Evolutionary conservation across 2,113 vertebrate species (phyloP), one percentile per base, ranked within the genome.

Genomic region (Romanogobio albipinnatus): DNA sequence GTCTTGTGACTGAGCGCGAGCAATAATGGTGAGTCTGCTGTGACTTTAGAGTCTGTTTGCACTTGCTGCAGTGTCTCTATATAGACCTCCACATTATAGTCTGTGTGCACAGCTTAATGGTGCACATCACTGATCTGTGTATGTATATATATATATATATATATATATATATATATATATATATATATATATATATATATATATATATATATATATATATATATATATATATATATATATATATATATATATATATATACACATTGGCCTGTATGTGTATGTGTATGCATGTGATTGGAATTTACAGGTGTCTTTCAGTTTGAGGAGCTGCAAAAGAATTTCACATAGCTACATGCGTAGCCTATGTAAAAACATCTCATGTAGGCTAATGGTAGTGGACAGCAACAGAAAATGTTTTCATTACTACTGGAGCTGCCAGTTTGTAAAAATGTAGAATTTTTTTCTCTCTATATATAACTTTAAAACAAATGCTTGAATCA

Each of bases 21-120:
- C 33, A 49, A 85, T 62, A 39, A 85, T 85, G 84, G 84, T 85
- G 77, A 85, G 84, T 85, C 59, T 47, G n/a, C 19, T 56, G 47
- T 24, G 66, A 56, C 14, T 82, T 45, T 45, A 51, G 0, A 14
- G 58, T 62, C n/a, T 1, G n/a, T 26, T 79, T 45, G 19, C 51
- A 80, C 15, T 78, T 51, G 58, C 62, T n/a, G 29, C 76, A 58
- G 62, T 56, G 9, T 51, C 49, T 49, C 33, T 24, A 4, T 29
- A 59, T 9, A 74, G 17, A 19, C 33, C 22, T 1, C n/a, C 19
- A 11, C 11, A 61, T 43, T 5, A 43, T 43, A 49, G 29, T 4
- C 10, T 22, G 19, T 59, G n/a, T 58, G 11, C 11, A 15, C 9
- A 7, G 17, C 29, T 59, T 7, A 4, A 22, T 56, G 49, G 24